These are phyloP conservation scores for Illadopsis cleaveri DNA, from an alignment of 2,113 vertebrate species.

Conservation along the genomic window DNA sequence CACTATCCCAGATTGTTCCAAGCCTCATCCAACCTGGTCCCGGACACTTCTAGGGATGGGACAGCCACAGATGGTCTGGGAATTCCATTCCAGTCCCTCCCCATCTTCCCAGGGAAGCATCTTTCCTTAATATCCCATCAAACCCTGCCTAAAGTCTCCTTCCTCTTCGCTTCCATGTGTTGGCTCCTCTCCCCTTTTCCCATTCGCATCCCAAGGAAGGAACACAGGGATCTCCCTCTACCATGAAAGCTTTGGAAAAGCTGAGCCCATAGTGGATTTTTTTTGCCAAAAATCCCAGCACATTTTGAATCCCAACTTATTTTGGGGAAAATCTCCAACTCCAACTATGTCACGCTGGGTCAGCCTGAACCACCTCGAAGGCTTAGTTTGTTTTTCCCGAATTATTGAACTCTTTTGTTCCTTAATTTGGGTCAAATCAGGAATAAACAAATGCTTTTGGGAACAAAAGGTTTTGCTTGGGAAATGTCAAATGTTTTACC, in stretches of 20 bases:
- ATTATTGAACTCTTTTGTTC: conserved; percentile 5
- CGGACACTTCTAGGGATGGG: background rate
- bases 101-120: background rate
- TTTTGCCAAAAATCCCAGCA: background rate
- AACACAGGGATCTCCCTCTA: background rate
- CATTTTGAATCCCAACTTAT: background rate
- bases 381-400: background rate
- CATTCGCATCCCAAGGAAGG: background rate
- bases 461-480: conserved; percentile 54
- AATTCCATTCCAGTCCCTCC: background rate
- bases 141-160: background rate
- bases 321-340: background rate
- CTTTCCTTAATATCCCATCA: background rate
- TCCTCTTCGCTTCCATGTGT: too few species aligned
- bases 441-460: conserved; percentile 31
- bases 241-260: background rate
- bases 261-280: background rate
- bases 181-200: background rate
- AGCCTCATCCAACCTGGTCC: background rate
- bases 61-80: background rate
- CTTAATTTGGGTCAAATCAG: background rate
- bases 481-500: conserved; percentile 21
- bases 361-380: background rate
- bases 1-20: background rate
- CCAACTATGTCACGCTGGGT: background rate